Evolutionary conservation across 2,888 invertebrate genomes (phyloP).

Genomic region (Agriotes lineatus): DNA sequence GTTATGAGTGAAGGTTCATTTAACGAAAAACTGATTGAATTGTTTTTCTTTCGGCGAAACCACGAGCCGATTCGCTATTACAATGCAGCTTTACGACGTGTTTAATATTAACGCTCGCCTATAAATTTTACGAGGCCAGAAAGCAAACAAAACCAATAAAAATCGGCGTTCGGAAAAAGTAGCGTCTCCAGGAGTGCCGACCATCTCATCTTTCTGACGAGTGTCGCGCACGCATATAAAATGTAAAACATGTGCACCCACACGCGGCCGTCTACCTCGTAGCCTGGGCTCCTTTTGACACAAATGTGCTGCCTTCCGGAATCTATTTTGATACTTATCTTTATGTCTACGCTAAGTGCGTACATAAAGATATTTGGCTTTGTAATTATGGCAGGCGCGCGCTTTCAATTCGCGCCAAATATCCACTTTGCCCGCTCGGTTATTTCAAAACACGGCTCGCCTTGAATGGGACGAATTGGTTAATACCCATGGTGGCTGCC

Average conservation of each 20-base stretch:
- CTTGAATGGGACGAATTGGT: no score
- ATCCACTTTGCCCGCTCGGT: background rate
- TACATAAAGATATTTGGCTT: constrained; percentile 34
- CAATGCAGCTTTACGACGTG: constrained; percentile 22
- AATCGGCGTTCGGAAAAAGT: constrained; percentile 8
- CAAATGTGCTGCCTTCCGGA: constrained; percentile 60
- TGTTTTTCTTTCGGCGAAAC: background rate
- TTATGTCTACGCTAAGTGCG: constrained; percentile 35
- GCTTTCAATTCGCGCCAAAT: constrained; percentile 1
- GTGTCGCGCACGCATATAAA: constrained; percentile 38
- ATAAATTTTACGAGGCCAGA: constrained; percentile 21
- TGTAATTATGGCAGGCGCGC: background rate
- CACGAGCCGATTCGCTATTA: background rate
- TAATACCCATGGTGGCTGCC: no score
- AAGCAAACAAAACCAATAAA: constrained; percentile 12
- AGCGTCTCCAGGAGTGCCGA: constrained; percentile 20
- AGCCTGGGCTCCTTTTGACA: constrained; percentile 55
- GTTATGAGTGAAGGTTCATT: no score
- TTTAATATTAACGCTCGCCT: constrained; percentile 28
- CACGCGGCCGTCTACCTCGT: constrained; percentile 49
- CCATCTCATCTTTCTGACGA: constrained; percentile 38
- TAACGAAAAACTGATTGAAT: background rate
- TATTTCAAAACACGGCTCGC: no score
- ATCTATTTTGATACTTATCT: constrained; percentile 61
- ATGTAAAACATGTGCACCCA: constrained; percentile 46